phyloP scores from a whole-genome alignment of 2,113 vertebrate genomes.

The Gadus chalcogrammus region DNA sequence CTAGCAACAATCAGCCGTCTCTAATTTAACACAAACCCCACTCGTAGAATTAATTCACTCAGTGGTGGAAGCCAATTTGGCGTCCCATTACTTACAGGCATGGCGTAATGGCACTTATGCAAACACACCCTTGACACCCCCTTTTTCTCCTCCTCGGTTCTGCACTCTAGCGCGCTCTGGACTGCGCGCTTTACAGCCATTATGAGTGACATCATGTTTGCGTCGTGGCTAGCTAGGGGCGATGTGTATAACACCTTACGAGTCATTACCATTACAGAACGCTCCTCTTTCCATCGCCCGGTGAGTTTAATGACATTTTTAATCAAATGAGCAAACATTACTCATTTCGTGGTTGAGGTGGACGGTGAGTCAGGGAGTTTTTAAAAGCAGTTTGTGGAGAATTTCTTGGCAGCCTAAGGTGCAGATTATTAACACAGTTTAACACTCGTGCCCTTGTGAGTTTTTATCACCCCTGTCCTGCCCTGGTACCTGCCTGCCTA shows the following conservation, averaged over 20 bases:
- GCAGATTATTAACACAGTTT: no score
- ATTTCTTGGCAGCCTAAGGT: no score
- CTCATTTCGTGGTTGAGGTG: no score
- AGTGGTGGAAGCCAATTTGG: no score
- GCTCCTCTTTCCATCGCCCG: conserved; percentile 23
- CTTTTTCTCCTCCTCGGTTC: conserved; percentile 15
- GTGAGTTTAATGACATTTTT: conserved; percentile 21
- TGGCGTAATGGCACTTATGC: conserved; percentile 30
- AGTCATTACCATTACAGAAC: conserved; percentile 24
- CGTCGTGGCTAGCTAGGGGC: conserved; percentile 12
- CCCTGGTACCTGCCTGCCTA: conserved; percentile 49
- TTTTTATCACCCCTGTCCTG: conserved; percentile 29
- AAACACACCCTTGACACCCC: conserved; percentile 32
- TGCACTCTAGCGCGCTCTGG: conserved; percentile 19
- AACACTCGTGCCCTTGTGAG: no score
- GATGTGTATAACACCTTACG: conserved; percentile 32
- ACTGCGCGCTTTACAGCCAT: conserved; percentile 14
- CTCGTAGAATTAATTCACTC: no score
- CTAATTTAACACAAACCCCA: no score
- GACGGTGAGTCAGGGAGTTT: no score
- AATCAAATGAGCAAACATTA: not conserved
- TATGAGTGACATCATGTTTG: conserved; percentile 39
- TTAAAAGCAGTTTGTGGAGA: no score
- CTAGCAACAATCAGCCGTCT: no score
- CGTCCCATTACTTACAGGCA: not conserved